Conservation (phyloP, 2,888 invertebrate genomes). For the Acrocera orbiculus region DNA sequence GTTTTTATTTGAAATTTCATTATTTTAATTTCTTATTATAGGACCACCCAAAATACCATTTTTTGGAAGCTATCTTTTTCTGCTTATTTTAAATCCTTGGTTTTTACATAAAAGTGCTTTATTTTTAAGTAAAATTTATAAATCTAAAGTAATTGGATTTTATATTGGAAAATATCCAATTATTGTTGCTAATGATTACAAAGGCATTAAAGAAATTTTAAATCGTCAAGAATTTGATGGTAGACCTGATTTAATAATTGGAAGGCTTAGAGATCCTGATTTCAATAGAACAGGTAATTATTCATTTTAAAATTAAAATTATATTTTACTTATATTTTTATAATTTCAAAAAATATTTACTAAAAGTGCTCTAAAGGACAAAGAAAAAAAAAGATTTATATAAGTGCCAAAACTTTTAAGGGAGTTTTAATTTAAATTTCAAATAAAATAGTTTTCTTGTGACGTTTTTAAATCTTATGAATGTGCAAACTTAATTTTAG, state of each 20-base stretch:
- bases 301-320: neutral
- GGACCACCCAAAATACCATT: slow-evolving; percentile 44
- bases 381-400: no score
- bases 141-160: slow-evolving; percentile 41
- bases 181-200: slow-evolving; percentile 37
- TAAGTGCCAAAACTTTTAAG: no score
- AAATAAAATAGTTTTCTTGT: no score
- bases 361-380: no score
- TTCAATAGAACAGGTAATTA: slow-evolving; percentile 19
- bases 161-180: slow-evolving; percentile 35
- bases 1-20: slow-evolving; percentile 1
- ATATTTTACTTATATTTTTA: no score
- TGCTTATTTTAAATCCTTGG: slow-evolving; percentile 35
- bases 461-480: no score
- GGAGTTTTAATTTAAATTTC: no score
- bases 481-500: no score
- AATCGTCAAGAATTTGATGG: slow-evolving; percentile 44
- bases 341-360: no score
- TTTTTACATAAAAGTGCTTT: slow-evolving; percentile 35
- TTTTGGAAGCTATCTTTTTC: slow-evolving; percentile 42
- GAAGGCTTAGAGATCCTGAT: slow-evolving; percentile 34
- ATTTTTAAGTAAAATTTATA: slow-evolving; percentile 37
- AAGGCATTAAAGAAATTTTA: slow-evolving; percentile 39
- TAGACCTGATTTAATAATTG: slow-evolving; percentile 34
- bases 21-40: slow-evolving; percentile 18